A percentile compares a stretch with the other conserved stretches of the same genome.
Conservation (phyloP, 2,888 invertebrate genomes). For the Tricholauxania praeusta region DNA sequence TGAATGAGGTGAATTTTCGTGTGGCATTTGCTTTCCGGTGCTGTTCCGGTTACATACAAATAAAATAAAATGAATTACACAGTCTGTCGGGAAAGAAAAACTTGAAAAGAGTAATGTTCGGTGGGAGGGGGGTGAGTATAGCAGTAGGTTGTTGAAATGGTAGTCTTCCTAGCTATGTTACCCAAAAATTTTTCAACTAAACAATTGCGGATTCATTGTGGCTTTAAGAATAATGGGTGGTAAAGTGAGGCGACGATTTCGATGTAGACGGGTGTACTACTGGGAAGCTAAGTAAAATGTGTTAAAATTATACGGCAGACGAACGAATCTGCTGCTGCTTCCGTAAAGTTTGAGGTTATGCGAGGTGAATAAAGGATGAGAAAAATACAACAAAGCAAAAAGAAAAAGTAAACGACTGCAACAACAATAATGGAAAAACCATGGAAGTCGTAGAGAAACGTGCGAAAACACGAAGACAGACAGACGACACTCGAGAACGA, state of each 20-base stretch:
- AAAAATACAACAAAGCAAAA: no score
- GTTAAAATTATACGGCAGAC: constrained; percentile 17
- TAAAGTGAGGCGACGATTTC: no score
- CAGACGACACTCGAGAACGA: neutral
- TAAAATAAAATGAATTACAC: constrained; percentile 13
- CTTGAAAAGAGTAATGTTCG: neutral
- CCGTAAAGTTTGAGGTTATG: constrained; percentile 7
- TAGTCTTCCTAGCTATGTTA: neutral
- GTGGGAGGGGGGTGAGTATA: neutral
- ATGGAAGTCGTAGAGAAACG: neutral
- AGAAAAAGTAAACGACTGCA: no score
- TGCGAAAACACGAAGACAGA: constrained; percentile 2
- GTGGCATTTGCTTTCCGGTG: constrained; percentile 46
- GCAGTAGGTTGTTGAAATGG: neutral
- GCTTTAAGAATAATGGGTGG: constrained; percentile 23
- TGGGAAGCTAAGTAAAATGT: constrained; percentile 12
- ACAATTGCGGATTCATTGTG: constrained; percentile 17
- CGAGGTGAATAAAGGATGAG: constrained; percentile 23
- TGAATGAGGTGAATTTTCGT: constrained; percentile 45
- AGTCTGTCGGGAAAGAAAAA: constrained; percentile 1
- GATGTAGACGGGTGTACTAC: neutral
- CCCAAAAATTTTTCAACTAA: constrained; percentile 19
- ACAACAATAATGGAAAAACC: neutral
- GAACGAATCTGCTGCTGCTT: neutral
- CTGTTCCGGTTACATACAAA: constrained; percentile 44